These are phyloP conservation scores for Lethenteron reissneri DNA, from an alignment of 2,113 vertebrate species.

Conservation along the genomic window DNA sequence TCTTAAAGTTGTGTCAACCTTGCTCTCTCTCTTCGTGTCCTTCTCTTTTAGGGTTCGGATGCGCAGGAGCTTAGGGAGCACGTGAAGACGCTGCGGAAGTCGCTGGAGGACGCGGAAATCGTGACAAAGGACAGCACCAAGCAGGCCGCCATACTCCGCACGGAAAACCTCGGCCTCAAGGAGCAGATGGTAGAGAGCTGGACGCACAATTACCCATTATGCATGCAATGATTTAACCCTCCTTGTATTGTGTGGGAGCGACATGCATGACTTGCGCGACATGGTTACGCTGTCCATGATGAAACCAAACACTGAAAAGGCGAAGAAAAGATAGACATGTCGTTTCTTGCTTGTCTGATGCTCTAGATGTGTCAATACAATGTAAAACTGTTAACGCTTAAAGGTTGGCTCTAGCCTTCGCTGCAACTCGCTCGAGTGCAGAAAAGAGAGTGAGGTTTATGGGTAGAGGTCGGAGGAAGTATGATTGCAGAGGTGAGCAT, in stretches of 20 bases:
- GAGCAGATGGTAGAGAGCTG: conserved; percentile 31
- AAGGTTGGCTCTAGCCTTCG: no score
- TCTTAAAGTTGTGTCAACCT: no score
- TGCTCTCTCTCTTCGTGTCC: not conserved
- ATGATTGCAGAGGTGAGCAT: no score
- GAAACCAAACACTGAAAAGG: no score
- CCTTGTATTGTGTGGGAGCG: not conserved
- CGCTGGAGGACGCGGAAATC: conserved; percentile 42
- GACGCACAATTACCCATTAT: not conserved
- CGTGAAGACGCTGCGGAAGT: conserved; percentile 37
- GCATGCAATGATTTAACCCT: not conserved
- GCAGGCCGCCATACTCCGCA: conserved; percentile 55
- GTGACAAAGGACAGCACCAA: conserved; percentile 55
- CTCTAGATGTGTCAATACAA: no score
- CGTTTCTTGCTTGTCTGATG: no score
- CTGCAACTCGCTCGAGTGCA: no score
- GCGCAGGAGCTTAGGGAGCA: conserved; percentile 33
- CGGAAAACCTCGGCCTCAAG: conserved; percentile 41
- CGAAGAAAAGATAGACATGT: not conserved
- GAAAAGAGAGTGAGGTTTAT: no score
- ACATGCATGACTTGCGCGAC: not conserved
- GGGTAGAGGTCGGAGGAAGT: no score
- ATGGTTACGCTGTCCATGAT: no score
- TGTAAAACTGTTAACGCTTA: no score
- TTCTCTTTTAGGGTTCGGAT: conserved; percentile 22